Evolutionary conservation across 2,797 vertebrate genomes (phyloP).

Genomic region (Rhynchonycteris naso): DNA sequence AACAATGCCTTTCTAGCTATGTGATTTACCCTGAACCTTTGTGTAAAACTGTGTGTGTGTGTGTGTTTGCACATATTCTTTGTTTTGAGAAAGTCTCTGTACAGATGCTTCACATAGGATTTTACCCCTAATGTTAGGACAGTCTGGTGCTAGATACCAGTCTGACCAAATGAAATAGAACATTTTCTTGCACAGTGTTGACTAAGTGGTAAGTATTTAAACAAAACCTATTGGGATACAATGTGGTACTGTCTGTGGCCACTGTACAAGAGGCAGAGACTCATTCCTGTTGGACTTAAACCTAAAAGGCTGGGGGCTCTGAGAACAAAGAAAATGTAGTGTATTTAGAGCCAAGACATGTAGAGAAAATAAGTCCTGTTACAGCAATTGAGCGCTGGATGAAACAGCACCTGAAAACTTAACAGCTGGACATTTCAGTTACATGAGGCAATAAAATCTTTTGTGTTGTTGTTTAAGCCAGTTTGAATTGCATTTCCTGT

Average conservation of each 20-base stretch:
- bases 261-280: constrained; percentile 1
- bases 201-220: background rate
- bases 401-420: constrained; percentile 71
- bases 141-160: background rate
- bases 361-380: constrained; percentile 56
- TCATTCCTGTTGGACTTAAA: background rate
- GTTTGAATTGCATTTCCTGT: constrained; percentile 76
- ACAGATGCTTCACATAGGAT: background rate
- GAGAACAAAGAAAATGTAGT: constrained; percentile 34
- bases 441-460: constrained; percentile 65
- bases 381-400: constrained; percentile 43
- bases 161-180: constrained; percentile 14
- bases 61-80: background rate
- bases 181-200: background rate
- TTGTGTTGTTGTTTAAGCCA: constrained; percentile 70
- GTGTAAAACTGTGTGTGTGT: background rate
- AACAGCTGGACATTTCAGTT: constrained; percentile 63
- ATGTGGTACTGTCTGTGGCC: background rate
- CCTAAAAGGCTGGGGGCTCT: background rate
- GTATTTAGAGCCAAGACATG: constrained; percentile 46
- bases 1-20: background rate
- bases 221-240: background rate
- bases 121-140: background rate
- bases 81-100: background rate
- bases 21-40: background rate